Conservation (phyloP, 2,113 vertebrate species). For the Gila orcuttii region DNA sequence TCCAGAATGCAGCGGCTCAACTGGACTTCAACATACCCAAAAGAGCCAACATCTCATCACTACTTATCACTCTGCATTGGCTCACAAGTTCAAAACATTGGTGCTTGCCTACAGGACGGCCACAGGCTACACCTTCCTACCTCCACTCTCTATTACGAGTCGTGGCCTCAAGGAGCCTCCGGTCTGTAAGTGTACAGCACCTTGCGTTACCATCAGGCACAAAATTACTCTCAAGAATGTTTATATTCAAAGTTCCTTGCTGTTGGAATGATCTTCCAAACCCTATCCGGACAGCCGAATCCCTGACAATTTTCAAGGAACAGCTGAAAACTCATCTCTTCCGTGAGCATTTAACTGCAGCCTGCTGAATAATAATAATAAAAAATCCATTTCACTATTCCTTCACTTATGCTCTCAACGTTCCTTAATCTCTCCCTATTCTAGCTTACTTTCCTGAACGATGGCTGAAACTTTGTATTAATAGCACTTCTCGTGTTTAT, state of each 20-base stretch:
- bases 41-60: neutral
- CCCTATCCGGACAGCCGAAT: neutral
- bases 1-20: neutral
- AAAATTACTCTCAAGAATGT: neutral
- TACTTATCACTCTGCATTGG: neutral
- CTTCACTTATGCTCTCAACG: no score
- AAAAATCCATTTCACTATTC: no score
- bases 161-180: neutral
- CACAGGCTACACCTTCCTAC: neutral
- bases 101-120: neutral
- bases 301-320: neutral
- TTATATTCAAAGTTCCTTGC: neutral
- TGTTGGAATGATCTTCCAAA: neutral
- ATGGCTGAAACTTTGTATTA: no score
- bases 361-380: no score
- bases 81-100: neutral
- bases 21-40: neutral
- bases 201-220: neutral
- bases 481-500: no score
- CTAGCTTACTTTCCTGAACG: no score
- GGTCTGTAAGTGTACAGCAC: neutral
- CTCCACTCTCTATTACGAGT: neutral
- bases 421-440: no score
- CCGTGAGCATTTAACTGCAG: no score
- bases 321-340: no score